Conservation (phyloP, 2,888 invertebrate genomes). For the Julus scanicus region DNA sequence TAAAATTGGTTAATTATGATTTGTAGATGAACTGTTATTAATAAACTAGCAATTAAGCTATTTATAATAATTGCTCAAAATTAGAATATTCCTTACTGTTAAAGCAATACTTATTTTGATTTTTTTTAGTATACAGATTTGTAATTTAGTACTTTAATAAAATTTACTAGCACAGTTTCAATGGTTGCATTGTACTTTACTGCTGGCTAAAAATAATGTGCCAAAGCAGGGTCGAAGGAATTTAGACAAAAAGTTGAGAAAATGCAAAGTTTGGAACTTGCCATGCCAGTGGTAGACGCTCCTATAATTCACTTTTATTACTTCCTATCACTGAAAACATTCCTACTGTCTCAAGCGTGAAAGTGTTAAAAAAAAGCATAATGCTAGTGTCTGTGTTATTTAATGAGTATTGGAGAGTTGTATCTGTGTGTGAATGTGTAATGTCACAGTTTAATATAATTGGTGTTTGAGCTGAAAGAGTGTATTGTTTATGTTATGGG, state of each 20-base stretch:
- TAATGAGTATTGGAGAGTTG: conserved; percentile 28
- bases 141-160: neutral
- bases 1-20: neutral
- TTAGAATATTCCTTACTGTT: neutral
- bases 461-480: conserved; percentile 40
- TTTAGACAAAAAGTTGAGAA: neutral
- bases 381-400: conserved; percentile 41
- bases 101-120: neutral
- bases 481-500: conserved; percentile 46
- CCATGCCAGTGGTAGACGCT: neutral
- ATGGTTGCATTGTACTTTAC: neutral
- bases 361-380: conserved; percentile 1
- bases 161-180: neutral
- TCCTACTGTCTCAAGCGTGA: conserved; percentile 45
- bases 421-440: conserved; percentile 36
- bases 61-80: neutral
- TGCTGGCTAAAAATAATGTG: neutral
- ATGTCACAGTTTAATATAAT: conserved; percentile 47
- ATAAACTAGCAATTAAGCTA: neutral
- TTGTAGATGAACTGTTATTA: neutral
- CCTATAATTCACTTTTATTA: conserved; percentile 28
- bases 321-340: conserved; percentile 47
- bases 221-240: neutral
- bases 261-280: neutral
- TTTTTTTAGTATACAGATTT: neutral